phyloP scores from a whole-genome alignment of 2,113 vertebrate species.

The Chamaea fasciata region DNA sequence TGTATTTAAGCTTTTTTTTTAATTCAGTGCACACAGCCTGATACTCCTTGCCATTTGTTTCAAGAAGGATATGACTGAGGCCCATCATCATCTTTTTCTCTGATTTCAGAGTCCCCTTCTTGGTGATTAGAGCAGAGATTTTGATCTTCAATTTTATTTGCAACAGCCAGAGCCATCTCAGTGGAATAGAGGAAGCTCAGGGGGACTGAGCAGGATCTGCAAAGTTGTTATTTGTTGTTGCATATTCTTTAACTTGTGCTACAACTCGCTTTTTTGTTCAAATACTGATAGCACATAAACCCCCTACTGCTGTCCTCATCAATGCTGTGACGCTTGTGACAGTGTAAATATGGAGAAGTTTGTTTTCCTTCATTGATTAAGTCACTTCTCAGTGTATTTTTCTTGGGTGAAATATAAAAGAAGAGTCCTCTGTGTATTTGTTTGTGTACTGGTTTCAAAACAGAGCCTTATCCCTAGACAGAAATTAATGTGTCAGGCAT shows the following conservation, averaged over 20 bases:
- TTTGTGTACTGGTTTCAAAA: conserved; percentile 15
- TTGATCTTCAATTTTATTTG: conserved; percentile 1
- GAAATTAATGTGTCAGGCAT: conserved; percentile 7
- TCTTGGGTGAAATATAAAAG: background rate
- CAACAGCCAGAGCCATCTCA: background rate
- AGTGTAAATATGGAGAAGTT: background rate
- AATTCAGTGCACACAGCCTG: background rate
- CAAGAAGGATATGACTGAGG: background rate
- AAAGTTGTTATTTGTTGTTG: background rate
- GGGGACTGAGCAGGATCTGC: background rate
- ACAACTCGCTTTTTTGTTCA: background rate
- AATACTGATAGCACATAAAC: background rate
- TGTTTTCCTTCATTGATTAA: background rate
- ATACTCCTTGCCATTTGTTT: background rate
- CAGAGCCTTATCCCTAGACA: background rate
- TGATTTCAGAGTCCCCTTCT: background rate
- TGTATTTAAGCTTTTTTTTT: background rate
- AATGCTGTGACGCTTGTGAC: background rate
- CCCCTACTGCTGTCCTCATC: background rate
- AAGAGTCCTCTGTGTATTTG: background rate
- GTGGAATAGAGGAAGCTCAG: background rate
- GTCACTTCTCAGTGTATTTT: background rate
- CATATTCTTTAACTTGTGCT: background rate
- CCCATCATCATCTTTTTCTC: background rate
- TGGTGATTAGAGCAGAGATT: background rate